Conservation (phyloP, 2,113 vertebrate genomes). For the Rhipidura dahli region DNA sequence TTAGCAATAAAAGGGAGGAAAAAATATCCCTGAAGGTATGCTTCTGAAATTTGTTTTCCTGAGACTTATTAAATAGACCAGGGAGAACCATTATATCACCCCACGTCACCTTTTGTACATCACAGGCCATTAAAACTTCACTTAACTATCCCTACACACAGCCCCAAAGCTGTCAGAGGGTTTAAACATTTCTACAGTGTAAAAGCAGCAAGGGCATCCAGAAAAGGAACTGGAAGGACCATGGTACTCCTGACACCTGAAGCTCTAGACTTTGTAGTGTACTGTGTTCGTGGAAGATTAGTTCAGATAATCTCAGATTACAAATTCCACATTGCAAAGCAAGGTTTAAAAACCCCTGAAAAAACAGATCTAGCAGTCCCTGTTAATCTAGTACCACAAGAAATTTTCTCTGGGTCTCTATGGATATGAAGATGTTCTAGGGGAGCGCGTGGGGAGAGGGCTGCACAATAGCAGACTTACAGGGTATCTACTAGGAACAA, state of each 20-base stretch:
- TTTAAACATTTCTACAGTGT: background rate
- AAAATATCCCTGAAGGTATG: background rate
- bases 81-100: background rate
- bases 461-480: background rate
- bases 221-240: background rate
- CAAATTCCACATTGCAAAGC: background rate
- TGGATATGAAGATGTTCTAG: background rate
- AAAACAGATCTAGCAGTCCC: background rate
- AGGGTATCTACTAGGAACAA: background rate
- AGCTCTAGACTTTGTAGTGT: background rate
- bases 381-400: background rate
- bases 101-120: background rate
- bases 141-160: background rate
- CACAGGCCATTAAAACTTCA: background rate
- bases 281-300: accelerated
- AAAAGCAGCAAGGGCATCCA: background rate
- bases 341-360: background rate
- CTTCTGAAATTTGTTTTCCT: background rate
- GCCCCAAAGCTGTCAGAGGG: background rate
- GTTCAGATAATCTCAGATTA: background rate
- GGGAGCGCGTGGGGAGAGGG: background rate
- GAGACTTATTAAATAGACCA: background rate
- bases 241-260: background rate
- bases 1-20: background rate
- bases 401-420: background rate